Evolutionary conservation across 2,888 invertebrate species (phyloP).

Genomic region (Troides oblongomaculatus): DNA sequence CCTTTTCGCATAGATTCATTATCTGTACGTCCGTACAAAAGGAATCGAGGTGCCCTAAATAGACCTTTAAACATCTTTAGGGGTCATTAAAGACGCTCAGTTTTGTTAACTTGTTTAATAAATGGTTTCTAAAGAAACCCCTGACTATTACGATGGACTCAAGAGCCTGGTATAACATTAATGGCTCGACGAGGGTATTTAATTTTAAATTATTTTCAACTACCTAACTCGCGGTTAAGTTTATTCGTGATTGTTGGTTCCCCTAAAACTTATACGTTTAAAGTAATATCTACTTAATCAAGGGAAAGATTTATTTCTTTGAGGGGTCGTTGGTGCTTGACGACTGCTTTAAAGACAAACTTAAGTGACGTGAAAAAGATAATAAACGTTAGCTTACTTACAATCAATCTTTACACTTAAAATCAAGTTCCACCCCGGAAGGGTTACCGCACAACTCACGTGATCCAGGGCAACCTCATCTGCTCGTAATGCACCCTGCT

Average conservation of each 20-base stretch:
- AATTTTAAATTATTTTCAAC: constrained; percentile 29
- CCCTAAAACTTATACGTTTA: constrained; percentile 51
- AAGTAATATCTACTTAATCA: constrained; percentile 58
- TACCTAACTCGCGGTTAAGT: constrained; percentile 22
- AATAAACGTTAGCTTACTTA: too few species aligned
- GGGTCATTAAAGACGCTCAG: constrained; percentile 25
- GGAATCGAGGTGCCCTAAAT: constrained; percentile 22
- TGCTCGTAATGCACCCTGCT: too few species aligned
- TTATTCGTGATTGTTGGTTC: constrained; percentile 34
- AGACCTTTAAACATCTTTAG: constrained; percentile 28
- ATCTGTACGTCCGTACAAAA: constrained; percentile 14
- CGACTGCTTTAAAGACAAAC: constrained; percentile 8
- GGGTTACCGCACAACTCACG: too few species aligned
- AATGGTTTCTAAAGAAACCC: constrained; percentile 26
- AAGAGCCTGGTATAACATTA: constrained; percentile 14
- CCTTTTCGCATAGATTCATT: constrained; percentile 1
- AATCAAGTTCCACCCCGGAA: too few species aligned
- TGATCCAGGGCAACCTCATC: too few species aligned
- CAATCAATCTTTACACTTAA: too few species aligned
- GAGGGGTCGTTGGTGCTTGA: constrained; percentile 35
- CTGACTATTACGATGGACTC: constrained; percentile 10
- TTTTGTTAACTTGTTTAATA: constrained; percentile 29
- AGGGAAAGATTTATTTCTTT: constrained; percentile 53
- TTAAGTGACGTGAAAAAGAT: too few species aligned
- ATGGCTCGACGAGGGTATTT: constrained; percentile 19